Conservation (phyloP, 2,888 invertebrate species). For the Gastracanthus pulcherrimus region DNA sequence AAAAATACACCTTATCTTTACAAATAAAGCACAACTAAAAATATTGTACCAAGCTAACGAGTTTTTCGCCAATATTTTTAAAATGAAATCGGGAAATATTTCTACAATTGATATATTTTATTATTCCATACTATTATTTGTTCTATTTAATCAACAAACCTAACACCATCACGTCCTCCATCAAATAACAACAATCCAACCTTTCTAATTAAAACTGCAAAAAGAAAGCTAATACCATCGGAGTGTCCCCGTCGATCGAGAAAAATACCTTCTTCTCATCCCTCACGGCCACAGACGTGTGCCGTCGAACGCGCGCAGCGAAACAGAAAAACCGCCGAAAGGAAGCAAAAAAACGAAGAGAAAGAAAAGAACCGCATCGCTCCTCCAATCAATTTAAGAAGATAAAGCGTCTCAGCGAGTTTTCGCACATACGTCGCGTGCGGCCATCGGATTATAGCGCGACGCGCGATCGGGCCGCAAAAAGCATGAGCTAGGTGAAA, state of each 20-base stretch:
- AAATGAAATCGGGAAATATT: no score
- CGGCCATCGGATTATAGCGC: slow-evolving; percentile 3
- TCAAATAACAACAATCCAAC: background rate
- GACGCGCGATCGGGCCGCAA: background rate
- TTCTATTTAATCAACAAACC: no score
- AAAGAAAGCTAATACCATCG: background rate
- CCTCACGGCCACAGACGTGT: background rate
- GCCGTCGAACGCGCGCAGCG: background rate
- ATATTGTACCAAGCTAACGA: no score
- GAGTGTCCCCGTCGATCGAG: background rate
- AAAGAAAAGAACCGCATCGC: background rate
- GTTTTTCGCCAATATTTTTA: no score
- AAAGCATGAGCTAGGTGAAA: background rate
- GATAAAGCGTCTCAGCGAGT: slow-evolving; percentile 34
- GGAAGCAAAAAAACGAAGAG: no score
- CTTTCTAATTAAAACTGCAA: background rate
- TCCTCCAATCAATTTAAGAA: slow-evolving; percentile 25
- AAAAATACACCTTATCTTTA: no score
- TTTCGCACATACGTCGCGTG: slow-evolving; percentile 16
- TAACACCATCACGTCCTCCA: no score
- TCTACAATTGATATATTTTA: no score
- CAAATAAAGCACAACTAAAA: no score
- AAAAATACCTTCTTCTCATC: background rate
- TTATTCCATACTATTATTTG: no score
- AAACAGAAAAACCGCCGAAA: background rate